These are phyloP conservation scores for Dascillus cervinus DNA, from an alignment of 2,888 invertebrate genomes.

Conservation along the genomic window DNA sequence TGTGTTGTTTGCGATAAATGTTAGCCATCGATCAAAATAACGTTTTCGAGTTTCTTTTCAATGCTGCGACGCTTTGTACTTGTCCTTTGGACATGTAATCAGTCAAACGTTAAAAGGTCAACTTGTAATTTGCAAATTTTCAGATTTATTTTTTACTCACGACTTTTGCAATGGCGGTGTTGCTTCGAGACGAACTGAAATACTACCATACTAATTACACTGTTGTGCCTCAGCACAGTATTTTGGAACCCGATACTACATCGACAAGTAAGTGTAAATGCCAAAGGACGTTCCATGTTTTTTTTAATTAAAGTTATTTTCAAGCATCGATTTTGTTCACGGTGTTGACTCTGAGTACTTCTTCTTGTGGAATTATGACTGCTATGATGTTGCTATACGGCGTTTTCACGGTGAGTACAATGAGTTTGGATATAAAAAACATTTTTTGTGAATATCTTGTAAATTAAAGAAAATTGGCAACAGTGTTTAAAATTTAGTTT, in stretches of 20 bases:
- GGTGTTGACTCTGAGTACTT: slow-evolving; percentile 58
- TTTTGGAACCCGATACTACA: slow-evolving; percentile 42
- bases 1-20: no score
- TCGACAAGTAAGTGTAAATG: slow-evolving; percentile 39
- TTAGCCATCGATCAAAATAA: background rate
- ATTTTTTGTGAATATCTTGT: no score
- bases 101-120: no score
- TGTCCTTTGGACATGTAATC: no score
- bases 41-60: slow-evolving; percentile 13
- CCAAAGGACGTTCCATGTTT: slow-evolving; percentile 1
- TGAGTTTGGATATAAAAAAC: no score
- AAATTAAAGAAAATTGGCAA: no score
- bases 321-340: slow-evolving; percentile 68
- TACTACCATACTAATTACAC: slow-evolving; percentile 53
- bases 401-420: slow-evolving; percentile 58
- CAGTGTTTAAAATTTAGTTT: no score
- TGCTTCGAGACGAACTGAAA: slow-evolving; percentile 58
- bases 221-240: slow-evolving; percentile 29
- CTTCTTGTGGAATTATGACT: slow-evolving; percentile 59
- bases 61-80: no score
- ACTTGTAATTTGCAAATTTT: no score
- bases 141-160: slow-evolving; percentile 63
- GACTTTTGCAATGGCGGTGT: slow-evolving; percentile 55
- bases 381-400: slow-evolving; percentile 61
- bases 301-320: slow-evolving; percentile 31